Percentiles rank a stretch among this genome's conserved stretches.
Conservation (phyloP, 2,888 invertebrate genomes). For the Altica lythri region DNA sequence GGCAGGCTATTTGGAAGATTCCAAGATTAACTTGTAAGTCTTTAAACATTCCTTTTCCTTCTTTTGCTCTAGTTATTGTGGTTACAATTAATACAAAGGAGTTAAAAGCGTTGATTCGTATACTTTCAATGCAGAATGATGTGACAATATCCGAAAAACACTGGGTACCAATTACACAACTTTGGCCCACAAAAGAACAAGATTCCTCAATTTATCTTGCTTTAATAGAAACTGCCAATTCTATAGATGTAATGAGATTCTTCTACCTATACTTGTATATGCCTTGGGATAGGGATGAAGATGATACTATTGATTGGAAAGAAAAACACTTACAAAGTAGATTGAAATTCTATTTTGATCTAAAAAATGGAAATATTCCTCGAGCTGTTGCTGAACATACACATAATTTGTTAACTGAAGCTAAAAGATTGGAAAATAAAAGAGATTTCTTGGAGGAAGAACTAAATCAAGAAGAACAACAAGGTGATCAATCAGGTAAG, state of each 20-base stretch:
- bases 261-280: slow-evolving; percentile 70
- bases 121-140: slow-evolving; percentile 69
- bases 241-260: slow-evolving; percentile 69
- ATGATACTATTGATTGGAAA: slow-evolving; percentile 64
- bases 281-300: slow-evolving; percentile 74
- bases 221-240: slow-evolving; percentile 65
- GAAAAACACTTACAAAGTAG: slow-evolving; percentile 57
- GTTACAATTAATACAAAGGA: slow-evolving; percentile 62
- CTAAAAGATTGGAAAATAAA: slow-evolving; percentile 59
- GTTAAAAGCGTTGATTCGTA: slow-evolving; percentile 63
- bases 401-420: slow-evolving; percentile 61
- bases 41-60: slow-evolving; percentile 68
- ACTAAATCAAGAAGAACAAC: slow-evolving; percentile 45
- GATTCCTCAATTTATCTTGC: slow-evolving; percentile 62
- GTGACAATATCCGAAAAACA: slow-evolving; percentile 65
- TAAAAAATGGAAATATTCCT: slow-evolving; percentile 61
- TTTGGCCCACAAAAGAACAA: slow-evolving; percentile 70
- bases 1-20: slow-evolving; percentile 74
- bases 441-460: slow-evolving; percentile 57
- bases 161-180: slow-evolving; percentile 64
- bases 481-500: slow-evolving; percentile 33
- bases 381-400: slow-evolving; percentile 61
- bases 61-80: slow-evolving; percentile 65
- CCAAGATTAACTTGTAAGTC: slow-evolving; percentile 67
- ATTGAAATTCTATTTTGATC: slow-evolving; percentile 61